phyloP scores from a whole-genome alignment of 1,140 invertebrate species.

The Cotesia vestalis region DNA sequence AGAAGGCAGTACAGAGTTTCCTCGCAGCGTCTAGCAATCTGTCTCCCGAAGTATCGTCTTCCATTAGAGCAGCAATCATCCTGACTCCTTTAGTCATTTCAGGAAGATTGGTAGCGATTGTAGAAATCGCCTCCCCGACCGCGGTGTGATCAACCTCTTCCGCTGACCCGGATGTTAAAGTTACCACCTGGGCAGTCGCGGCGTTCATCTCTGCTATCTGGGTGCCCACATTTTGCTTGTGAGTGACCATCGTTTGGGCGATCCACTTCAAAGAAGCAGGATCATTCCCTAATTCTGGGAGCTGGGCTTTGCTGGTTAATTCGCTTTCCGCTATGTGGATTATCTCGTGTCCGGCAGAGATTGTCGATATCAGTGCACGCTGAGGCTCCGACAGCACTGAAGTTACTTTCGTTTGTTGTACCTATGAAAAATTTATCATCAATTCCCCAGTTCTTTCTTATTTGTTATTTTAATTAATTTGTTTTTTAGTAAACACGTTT shows the following conservation, averaged over 20 bases:
- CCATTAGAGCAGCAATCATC: constrained; percentile 94
- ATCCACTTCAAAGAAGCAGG: constrained; percentile 91
- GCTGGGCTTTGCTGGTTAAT: constrained; percentile 75
- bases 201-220: constrained; percentile 99
- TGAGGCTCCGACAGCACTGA: constrained; percentile 89
- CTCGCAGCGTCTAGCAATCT: constrained; percentile 90
- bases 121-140: constrained; percentile 95
- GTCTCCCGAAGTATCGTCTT: constrained; percentile 83
- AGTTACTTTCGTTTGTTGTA: constrained; percentile 87
- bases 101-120: constrained; percentile 94
- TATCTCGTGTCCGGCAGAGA: constrained; percentile 84
- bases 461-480: constrained; percentile 1
- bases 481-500: constrained; percentile 2
- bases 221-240: constrained; percentile 94
- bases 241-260: constrained; percentile 92
- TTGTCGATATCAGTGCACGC: constrained; percentile 88
- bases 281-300: constrained; percentile 86
- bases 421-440: constrained; percentile 63
- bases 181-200: constrained; percentile 97
- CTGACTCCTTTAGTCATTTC: constrained; percentile 95
- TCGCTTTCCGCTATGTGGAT: constrained; percentile 87
- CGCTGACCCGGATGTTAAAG: constrained; percentile 83
- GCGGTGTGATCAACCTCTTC: constrained; percentile 93
- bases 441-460: background rate
- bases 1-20: constrained; percentile 92